These are phyloP conservation scores for Phthorimaea operculella DNA, from an alignment of 1,140 invertebrate species.

Conservation along the genomic window DNA sequence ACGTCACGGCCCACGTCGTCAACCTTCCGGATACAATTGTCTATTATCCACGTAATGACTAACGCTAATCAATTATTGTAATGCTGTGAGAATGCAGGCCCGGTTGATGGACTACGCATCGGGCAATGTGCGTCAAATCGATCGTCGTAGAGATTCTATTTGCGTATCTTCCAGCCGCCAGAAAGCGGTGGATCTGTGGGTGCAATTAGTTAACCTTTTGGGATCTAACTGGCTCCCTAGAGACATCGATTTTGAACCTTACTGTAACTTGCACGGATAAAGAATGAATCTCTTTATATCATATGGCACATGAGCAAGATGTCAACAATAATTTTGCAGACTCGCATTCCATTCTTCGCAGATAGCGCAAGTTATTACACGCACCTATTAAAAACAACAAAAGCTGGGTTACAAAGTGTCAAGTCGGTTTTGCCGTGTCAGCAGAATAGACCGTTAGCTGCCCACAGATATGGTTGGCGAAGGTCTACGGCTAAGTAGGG, in stretches of 20 bases:
- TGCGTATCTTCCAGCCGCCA: conserved; percentile 39
- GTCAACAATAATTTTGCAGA: conserved; percentile 38
- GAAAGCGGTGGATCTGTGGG: conserved; percentile 43
- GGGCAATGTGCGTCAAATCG: conserved; percentile 51
- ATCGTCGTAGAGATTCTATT: conserved; percentile 50
- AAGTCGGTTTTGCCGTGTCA: too few relatives aligned
- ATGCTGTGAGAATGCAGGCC: not conserved
- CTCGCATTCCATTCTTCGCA: conserved; percentile 12
- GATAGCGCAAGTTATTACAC: too few relatives aligned
- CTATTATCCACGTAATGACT: conserved; percentile 7
- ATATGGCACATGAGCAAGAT: too few relatives aligned
- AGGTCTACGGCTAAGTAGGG: not conserved
- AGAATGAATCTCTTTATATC: too few relatives aligned
- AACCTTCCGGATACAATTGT: conserved; percentile 19
- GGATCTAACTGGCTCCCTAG: too few relatives aligned
- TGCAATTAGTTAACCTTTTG: conserved; percentile 57
- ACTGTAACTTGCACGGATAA: too few relatives aligned
- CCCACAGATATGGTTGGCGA: not conserved
- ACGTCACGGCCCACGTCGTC: conserved; percentile 28
- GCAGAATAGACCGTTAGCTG: not conserved
- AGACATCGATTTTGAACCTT: too few relatives aligned
- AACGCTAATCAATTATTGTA: not conserved
- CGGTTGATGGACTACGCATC: conserved; percentile 13
- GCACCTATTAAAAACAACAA: too few relatives aligned
- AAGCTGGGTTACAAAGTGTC: too few relatives aligned